These are phyloP conservation scores for Rhodinocichla rosea DNA, from an alignment of 2,113 vertebrate species.

Conservation along the genomic window DNA sequence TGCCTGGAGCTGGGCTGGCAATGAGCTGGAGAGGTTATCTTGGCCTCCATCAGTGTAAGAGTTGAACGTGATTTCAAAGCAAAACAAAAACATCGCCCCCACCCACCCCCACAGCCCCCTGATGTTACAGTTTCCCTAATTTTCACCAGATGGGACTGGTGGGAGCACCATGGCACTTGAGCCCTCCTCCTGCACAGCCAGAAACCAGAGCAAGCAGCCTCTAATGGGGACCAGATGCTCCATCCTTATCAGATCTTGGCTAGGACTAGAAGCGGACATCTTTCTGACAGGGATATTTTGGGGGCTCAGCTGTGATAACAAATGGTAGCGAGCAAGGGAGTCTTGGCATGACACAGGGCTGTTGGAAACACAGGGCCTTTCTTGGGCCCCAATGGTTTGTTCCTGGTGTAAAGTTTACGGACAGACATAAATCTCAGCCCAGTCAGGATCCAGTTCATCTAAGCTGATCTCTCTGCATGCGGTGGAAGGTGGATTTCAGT, in stretches of 20 bases:
- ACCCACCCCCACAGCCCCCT: neutral
- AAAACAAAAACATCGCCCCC: constrained; percentile 47
- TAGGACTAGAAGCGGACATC: constrained; percentile 40
- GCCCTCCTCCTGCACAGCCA: neutral
- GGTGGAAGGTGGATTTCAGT: neutral
- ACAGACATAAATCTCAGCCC: neutral
- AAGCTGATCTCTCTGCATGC: neutral
- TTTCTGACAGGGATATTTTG: constrained; percentile 59
- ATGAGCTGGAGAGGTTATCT: constrained; percentile 22
- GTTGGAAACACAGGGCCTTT: neutral
- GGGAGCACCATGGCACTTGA: neutral
- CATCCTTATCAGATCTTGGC: constrained; percentile 64
- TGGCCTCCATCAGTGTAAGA: constrained; percentile 44
- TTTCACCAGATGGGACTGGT: constrained; percentile 60
- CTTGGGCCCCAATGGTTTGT: neutral
- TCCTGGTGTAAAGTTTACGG: neutral
- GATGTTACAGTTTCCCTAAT: constrained; percentile 61
- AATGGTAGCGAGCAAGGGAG: constrained; percentile 36
- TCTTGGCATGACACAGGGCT: neutral
- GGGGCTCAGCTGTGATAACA: constrained; percentile 70
- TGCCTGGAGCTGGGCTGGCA: neutral
- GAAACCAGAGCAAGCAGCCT: neutral
- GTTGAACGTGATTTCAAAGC: constrained; percentile 59
- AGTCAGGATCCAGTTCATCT: neutral
- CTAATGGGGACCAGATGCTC: constrained; percentile 68